A percentile compares a stretch with the other conserved stretches of the same genome.
phyloP scores from a whole-genome alignment of 2,113 vertebrate species.

The Periophthalmodon schlosseri region DNA sequence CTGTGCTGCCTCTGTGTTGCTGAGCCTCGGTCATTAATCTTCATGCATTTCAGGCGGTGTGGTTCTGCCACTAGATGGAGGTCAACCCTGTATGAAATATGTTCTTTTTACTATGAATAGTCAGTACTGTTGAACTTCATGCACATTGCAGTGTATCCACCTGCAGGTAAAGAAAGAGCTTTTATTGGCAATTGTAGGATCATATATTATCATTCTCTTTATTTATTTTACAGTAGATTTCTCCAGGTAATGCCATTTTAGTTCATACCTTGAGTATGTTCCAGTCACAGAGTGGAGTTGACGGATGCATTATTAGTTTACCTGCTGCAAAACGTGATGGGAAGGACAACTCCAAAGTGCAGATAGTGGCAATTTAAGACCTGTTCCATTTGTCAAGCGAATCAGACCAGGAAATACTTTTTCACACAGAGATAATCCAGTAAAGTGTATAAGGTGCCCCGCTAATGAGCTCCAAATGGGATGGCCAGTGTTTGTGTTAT shows the following conservation, averaged over 20 bases:
- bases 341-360: slow-evolving; percentile 23
- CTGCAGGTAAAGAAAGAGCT: not conserved
- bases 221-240: not conserved
- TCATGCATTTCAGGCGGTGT: slow-evolving; percentile 39
- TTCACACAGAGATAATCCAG: not conserved
- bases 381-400: slow-evolving; percentile 7
- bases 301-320: slow-evolving; percentile 20
- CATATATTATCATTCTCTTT: too few relatives aligned
- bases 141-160: slow-evolving; percentile 6
- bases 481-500: not conserved
- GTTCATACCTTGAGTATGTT: slow-evolving; percentile 30
- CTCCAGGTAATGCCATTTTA: slow-evolving; percentile 22
- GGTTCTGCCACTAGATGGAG: slow-evolving; percentile 66
- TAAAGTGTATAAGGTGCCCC: not conserved
- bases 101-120: slow-evolving; percentile 23
- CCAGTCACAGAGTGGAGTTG: slow-evolving; percentile 24
- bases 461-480: not conserved
- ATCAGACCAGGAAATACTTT: slow-evolving; percentile 1
- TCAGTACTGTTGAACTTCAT: not conserved
- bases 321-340: not conserved
- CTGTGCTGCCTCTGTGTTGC: slow-evolving; percentile 10
- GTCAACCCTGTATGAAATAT: slow-evolving; percentile 64
- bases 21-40: slow-evolving; percentile 50
- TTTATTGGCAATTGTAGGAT: slow-evolving; percentile 7
- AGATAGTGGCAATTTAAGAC: slow-evolving; percentile 9